Base-by-base conservation (phyloP, 2,888 invertebrate genomes). In the Drosophila melanosoma region DNA sequence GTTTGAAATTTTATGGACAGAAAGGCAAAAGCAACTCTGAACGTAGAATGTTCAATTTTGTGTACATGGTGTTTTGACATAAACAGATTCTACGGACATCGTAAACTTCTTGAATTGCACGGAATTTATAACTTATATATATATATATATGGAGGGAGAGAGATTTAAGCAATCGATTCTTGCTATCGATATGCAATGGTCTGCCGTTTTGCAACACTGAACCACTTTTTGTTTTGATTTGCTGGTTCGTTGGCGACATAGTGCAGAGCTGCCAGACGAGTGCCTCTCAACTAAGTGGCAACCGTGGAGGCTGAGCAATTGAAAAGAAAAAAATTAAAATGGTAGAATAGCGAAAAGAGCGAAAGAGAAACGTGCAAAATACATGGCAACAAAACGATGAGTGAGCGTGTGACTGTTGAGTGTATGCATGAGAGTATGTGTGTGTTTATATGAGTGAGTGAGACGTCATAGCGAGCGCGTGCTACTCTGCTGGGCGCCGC, bases 181-280 rank as follows among this genome's bases (percentile, higher is more conserved):
- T 32, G 10, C 20, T 77, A 68, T 76, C 75, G 79, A 70, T 74
- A 70, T 53, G 56, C 57, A 57, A 36, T 23, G 40, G 23, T 12
- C 29, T 35, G 54, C n/a, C 61, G 65, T 59, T 74, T 79, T 79
- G 61, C 75, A 78, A 65, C 78, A 76, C 66, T 73, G 66, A 52
- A 62, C 45, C 60, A 80, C 45, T 74, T 86, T 85, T 85, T 85
- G 85, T 85, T 85, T 85, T 85, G 85, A 77, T 85, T 76, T 66
- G 82, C 65, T 78, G 65, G 63, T 85, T 85, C 85, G 74, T 68
- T 59, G 48, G 23, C 64, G 49, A 20, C 58, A 60, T 45, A 48
- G 26, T 23, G 72, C 71, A 52, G 65, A 60, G 80, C 52, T 80
- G 76, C 79, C 79, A 79, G 72, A 79, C 45, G 29, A 61, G 40